Conservation (phyloP, 2,888 invertebrate genomes). For the Drosophila nr. perissopoda region DNA sequence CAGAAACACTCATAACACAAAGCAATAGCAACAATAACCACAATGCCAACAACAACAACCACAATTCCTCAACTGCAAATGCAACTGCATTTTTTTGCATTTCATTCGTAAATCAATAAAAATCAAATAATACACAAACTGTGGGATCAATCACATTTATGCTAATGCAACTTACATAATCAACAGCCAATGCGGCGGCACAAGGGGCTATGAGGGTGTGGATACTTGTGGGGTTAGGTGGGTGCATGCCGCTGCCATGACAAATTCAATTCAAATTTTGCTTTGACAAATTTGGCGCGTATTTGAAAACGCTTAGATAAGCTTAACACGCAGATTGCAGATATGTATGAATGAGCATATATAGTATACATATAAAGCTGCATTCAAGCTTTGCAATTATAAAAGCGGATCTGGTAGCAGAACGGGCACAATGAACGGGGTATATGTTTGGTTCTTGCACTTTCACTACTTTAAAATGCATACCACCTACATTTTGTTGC, state of each 20-base stretch:
- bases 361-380: constrained; percentile 9
- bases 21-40: constrained; percentile 21
- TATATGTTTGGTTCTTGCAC: constrained; percentile 66
- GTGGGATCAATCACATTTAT: constrained; percentile 79
- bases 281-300: constrained; percentile 73
- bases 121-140: constrained; percentile 75
- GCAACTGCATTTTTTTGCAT: constrained; percentile 77
- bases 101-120: constrained; percentile 77
- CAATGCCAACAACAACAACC: constrained; percentile 10
- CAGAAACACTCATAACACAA: constrained; percentile 72
- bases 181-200: constrained; percentile 17
- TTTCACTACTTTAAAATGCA: constrained; percentile 78
- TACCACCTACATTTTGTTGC: constrained; percentile 77
- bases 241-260: constrained; percentile 47
- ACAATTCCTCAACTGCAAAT: constrained; percentile 41
- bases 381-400: constrained; percentile 53
- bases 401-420: constrained; percentile 36
- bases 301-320: constrained; percentile 71
- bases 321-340: constrained; percentile 23
- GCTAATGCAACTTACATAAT: constrained; percentile 78
- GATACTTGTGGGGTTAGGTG: constrained; percentile 6
- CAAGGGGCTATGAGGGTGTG: constrained; percentile 4
- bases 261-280: constrained; percentile 76
- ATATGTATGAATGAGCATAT: constrained; percentile 9
- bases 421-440: constrained; percentile 62